A percentile compares a stretch with the other conserved stretches of the same genome.
Conservation (phyloP, 2,888 invertebrate species). For the Aplocera efformata region DNA sequence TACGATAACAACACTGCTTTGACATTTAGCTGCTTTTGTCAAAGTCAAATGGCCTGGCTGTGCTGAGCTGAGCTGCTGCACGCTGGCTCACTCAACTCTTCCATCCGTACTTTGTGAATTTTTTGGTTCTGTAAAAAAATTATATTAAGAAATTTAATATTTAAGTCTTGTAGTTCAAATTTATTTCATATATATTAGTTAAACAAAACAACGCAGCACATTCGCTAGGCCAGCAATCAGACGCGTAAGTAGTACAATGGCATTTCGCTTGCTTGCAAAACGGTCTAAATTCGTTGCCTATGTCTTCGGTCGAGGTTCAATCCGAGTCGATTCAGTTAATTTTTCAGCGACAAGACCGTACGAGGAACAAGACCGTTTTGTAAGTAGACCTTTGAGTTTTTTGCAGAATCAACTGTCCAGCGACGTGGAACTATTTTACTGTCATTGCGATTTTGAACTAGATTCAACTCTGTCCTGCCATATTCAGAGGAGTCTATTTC, state of each 20-base stretch:
- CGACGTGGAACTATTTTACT: conserved; percentile 34
- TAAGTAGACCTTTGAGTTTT: conserved; percentile 33
- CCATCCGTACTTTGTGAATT: too few relatives aligned
- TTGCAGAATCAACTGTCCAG: conserved; percentile 43
- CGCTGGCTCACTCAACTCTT: too few relatives aligned
- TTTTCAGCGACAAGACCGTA: too few relatives aligned
- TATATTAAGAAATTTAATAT: too few relatives aligned
- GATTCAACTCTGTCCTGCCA: conserved; percentile 56
- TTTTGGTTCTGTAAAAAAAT: too few relatives aligned
- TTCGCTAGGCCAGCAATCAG: neutral
- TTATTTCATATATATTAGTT: too few relatives aligned
- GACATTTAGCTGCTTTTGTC: too few relatives aligned
- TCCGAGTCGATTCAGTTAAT: too few relatives aligned
- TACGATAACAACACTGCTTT: too few relatives aligned
- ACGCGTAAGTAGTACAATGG: conserved; percentile 36
- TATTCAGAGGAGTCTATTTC: conserved; percentile 58
- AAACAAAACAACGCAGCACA: neutral
- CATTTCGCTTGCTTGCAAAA: conserved; percentile 36
- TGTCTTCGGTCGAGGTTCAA: neutral
- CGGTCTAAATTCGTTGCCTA: conserved; percentile 27
- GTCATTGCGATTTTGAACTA: conserved; percentile 55
- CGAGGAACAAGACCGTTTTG: conserved; percentile 27
- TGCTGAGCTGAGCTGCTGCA: too few relatives aligned
- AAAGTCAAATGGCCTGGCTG: too few relatives aligned
- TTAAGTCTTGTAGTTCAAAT: too few relatives aligned